Evolutionary conservation across 2,888 invertebrate genomes (phyloP).

Genomic region (Ichneumoninae sp.): DNA sequence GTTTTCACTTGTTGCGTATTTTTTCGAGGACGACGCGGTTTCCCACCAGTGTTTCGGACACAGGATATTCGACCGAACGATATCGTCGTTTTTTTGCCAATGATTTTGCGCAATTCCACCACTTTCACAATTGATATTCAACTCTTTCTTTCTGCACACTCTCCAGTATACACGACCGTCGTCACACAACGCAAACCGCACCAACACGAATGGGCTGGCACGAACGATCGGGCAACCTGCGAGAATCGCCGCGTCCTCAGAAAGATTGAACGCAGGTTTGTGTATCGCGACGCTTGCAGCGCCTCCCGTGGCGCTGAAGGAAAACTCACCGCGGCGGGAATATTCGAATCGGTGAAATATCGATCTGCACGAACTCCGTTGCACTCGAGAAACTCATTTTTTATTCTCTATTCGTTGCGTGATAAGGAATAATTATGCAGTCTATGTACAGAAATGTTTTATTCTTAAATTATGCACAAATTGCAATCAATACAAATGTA

Average conservation of each 20-base stretch:
- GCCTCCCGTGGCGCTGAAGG: neutral
- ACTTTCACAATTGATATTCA: constrained; percentile 55
- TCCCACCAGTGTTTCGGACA: neutral
- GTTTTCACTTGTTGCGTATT: constrained; percentile 48
- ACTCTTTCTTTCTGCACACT: constrained; percentile 43
- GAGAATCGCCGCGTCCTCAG: neutral
- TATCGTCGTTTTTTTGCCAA: constrained; percentile 32
- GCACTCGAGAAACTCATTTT: neutral
- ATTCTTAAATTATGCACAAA: constrained; percentile 85
- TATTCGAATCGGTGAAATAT: neutral
- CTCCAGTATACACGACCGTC: constrained; percentile 17
- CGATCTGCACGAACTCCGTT: neutral
- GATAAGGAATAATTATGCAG: constrained; percentile 64
- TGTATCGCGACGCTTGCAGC: neutral
- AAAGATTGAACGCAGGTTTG: neutral
- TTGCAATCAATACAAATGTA: constrained; percentile 85
- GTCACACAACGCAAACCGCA: constrained; percentile 42
- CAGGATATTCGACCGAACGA: constrained; percentile 6
- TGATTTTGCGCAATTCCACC: constrained; percentile 47
- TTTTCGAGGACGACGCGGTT: constrained; percentile 28
- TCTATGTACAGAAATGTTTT: constrained; percentile 85
- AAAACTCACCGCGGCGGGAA: neutral
- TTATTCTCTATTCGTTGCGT: neutral
- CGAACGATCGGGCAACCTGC: neutral
- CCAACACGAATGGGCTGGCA: constrained; percentile 51